Evolutionary conservation across 1,140 invertebrate genomes (phyloP).

Genomic region (Drosophila ironensis): DNA sequence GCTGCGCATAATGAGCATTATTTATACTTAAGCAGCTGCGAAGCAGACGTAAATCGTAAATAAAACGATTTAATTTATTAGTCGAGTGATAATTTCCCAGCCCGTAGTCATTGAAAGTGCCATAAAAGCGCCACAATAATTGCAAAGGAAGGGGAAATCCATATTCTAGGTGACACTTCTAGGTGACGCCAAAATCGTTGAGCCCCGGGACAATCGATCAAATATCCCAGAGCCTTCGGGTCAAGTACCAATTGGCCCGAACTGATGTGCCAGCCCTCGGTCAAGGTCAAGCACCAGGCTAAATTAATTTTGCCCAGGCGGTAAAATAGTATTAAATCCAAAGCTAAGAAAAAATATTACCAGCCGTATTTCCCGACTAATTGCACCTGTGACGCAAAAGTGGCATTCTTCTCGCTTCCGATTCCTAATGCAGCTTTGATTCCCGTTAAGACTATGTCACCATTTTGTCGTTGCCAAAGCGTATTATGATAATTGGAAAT

Average conservation of each 20-base stretch:
- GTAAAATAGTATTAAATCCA: not conserved
- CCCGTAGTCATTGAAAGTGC: not conserved
- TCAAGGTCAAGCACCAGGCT: conserved; percentile 20
- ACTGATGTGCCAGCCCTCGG: conserved; percentile 28
- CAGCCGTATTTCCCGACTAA: not conserved
- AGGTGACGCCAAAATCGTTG: conserved; percentile 3
- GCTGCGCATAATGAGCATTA: conserved; percentile 64
- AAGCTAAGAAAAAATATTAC: not conserved
- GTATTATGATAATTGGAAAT: conserved; percentile 58
- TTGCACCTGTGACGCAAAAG: conserved; percentile 8
- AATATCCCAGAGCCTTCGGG: conserved; percentile 35
- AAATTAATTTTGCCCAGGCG: conserved; percentile 27
- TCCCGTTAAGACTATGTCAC: conserved; percentile 13
- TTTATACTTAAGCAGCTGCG: conserved; percentile 68
- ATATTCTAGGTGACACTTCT: not conserved
- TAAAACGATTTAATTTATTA: conserved; percentile 51
- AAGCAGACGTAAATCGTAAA: conserved; percentile 53
- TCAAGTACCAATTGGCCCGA: conserved; percentile 14
- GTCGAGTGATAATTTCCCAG: conserved; percentile 37
- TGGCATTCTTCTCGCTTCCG: not conserved
- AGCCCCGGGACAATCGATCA: conserved; percentile 44
- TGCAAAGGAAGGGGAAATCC: not conserved
- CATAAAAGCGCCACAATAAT: conserved; percentile 3
- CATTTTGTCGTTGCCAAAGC: conserved; percentile 20
- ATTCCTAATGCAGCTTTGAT: conserved; percentile 8